A percentile compares a stretch with the other conserved stretches of the same genome.
Evolutionary conservation across 2,888 invertebrate genomes (phyloP).

Genomic region (Oasisia sp.): DNA sequence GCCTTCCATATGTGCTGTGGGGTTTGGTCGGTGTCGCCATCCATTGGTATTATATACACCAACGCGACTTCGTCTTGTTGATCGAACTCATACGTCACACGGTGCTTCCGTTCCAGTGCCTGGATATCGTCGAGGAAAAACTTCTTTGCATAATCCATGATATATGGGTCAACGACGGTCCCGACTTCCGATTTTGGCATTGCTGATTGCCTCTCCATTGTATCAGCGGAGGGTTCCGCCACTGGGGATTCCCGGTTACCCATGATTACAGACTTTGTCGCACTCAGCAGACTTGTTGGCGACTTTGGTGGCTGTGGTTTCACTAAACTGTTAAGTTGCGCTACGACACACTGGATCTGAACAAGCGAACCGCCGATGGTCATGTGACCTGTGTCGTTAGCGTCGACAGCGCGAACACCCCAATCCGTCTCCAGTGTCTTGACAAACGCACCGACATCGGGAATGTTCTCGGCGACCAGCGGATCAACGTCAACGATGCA

Average conservation of each 20-base stretch:
- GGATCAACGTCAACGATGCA: not conserved
- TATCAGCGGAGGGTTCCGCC: not conserved
- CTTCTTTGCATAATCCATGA: conserved; percentile 3
- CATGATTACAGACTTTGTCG: not conserved
- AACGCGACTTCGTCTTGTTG: not conserved
- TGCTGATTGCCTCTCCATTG: not conserved
- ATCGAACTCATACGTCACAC: not conserved
- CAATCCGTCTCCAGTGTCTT: not conserved
- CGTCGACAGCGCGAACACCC: not conserved
- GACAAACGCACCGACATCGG: not conserved
- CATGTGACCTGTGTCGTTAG: not conserved
- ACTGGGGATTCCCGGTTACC: not conserved
- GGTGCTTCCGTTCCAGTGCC: not conserved
- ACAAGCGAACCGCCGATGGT: not conserved
- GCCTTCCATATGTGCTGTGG: not conserved
- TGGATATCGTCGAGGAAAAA: not conserved
- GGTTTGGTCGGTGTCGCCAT: not conserved
- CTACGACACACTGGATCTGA: not conserved
- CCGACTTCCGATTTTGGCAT: not conserved
- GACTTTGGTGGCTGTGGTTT: not conserved
- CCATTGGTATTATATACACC: not conserved
- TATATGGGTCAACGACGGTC: not conserved
- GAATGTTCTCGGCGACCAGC: not conserved
- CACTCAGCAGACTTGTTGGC: not conserved
- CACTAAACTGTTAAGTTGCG: not conserved